Conservation (phyloP, 2,113 vertebrate species). For the Sylvilagus bachmani region DNA sequence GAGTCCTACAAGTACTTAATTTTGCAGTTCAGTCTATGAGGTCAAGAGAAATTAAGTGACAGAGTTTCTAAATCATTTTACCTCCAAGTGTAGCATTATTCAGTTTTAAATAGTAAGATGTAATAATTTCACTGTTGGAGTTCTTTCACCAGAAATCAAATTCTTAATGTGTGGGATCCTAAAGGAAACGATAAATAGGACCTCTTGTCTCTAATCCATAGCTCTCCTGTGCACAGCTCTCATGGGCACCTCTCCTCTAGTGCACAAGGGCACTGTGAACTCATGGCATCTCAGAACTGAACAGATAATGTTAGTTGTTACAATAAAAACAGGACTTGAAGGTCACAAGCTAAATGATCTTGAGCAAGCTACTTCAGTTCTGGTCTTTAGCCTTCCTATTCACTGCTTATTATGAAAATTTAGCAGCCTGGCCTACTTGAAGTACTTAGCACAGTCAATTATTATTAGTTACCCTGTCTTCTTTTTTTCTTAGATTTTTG, state of each 20-base stretch:
- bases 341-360: not conserved
- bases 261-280: not conserved
- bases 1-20: not conserved
- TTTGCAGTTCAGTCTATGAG: not conserved
- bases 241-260: not conserved
- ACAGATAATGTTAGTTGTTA: not conserved
- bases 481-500: not conserved
- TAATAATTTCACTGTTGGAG: not conserved
- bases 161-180: not conserved
- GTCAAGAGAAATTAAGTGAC: conserved; percentile 9
- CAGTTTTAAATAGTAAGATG: not conserved
- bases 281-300: not conserved
- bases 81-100: not conserved
- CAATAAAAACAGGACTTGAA: conserved; percentile 4
- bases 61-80: not conserved
- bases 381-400: not conserved
- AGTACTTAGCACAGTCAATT: not conserved
- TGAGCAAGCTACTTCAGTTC: not conserved
- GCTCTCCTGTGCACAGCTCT: not conserved
- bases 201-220: no score
- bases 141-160: not conserved
- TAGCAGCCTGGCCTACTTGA: not conserved
- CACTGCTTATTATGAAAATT: not conserved
- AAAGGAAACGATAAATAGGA: not conserved
- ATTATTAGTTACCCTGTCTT: not conserved